Conservation (phyloP, 1,140 invertebrate species). For the Polyergus mexicanus region DNA sequence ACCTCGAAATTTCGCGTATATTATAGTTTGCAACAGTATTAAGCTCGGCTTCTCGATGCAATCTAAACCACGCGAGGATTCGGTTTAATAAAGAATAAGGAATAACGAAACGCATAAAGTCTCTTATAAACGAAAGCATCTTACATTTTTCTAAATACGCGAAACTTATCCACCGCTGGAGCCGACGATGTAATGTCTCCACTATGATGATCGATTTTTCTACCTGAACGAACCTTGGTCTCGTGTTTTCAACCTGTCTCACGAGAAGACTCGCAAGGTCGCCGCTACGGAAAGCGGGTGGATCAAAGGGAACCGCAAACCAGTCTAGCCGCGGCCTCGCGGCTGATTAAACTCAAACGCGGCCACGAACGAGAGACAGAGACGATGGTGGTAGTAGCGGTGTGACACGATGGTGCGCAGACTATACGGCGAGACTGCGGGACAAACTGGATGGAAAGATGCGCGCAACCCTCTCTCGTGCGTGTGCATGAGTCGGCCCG, state of each 20-base stretch:
- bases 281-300: constrained; percentile 35
- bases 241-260: constrained; percentile 47
- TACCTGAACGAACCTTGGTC: not conserved
- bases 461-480: constrained; percentile 59
- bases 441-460: constrained; percentile 49
- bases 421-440: not conserved
- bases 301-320: constrained; percentile 65
- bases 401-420: constrained; percentile 1
- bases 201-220: constrained; percentile 10
- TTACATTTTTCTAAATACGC: not conserved
- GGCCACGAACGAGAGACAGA: constrained; percentile 54
- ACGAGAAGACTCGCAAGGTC: constrained; percentile 36
- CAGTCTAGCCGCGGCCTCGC: constrained; percentile 70
- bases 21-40: constrained; percentile 12
- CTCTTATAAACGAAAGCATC: not conserved
- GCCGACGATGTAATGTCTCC: not conserved
- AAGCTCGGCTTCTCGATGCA: not conserved
- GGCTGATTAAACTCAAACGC: constrained; percentile 74
- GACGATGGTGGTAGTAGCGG: not conserved
- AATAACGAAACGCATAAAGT: not conserved
- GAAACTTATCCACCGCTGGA: not conserved
- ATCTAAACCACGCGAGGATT: not conserved
- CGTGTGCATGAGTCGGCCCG: constrained; percentile 50
- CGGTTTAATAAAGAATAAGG: not conserved
- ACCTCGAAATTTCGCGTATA: constrained; percentile 21